These are phyloP conservation scores for Suricata suricatta DNA, from an alignment of 2,113 vertebrate genomes.

Conservation along the genomic window DNA sequence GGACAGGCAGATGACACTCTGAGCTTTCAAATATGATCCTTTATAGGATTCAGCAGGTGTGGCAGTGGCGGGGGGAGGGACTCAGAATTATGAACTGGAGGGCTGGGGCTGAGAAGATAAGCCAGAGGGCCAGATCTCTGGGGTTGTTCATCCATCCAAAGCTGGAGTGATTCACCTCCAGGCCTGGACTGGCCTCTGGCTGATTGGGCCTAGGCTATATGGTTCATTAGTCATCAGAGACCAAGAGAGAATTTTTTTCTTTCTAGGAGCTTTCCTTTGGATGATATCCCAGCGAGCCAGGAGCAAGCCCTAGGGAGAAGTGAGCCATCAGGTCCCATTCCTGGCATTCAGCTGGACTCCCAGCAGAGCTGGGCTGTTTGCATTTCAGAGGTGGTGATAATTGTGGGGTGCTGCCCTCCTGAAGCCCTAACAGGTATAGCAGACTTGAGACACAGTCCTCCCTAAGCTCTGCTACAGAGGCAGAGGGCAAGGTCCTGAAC, in stretches of 20 bases:
- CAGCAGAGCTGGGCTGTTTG: neutral
- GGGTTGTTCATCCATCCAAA: neutral
- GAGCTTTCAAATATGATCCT: neutral
- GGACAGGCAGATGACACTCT: too few species aligned
- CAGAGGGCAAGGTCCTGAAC: rapidly evolving
- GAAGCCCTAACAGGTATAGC: rapidly evolving
- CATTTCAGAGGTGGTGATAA: neutral
- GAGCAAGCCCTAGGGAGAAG: neutral
- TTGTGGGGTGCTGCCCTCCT: neutral
- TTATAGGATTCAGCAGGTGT: neutral
- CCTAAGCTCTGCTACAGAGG: neutral
- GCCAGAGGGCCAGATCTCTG: neutral
- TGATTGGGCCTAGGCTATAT: rapidly evolving
- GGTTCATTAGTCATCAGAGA: neutral
- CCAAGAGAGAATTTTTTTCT: neutral
- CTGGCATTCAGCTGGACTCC: neutral
- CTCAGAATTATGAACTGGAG: neutral
- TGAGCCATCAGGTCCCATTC: neutral
- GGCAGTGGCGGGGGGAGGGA: too few species aligned
- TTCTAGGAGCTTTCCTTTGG: neutral
- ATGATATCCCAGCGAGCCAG: neutral
- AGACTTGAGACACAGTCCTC: neutral
- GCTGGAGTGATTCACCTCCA: rapidly evolving
- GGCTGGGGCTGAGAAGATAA: neutral
- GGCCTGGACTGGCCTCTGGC: neutral